Percentiles rank a stretch among this genome's conserved stretches.
phyloP scores from a whole-genome alignment of 2,113 vertebrate species.

The Dromaius novaehollandiae region DNA sequence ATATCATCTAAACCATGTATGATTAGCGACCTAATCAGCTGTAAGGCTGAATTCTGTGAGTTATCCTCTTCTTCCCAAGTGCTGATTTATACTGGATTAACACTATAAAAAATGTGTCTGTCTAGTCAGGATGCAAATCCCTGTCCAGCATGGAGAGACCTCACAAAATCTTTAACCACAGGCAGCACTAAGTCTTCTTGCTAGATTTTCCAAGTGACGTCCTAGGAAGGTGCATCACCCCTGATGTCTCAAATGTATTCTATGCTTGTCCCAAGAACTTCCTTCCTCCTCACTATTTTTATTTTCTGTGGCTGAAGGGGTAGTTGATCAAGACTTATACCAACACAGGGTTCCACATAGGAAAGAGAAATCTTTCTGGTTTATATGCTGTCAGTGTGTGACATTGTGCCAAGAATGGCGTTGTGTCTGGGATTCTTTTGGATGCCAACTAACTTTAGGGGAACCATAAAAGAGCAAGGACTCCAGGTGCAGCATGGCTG shows the following conservation, averaged over 20 bases:
- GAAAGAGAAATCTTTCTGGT: not conserved
- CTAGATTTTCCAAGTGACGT: not conserved
- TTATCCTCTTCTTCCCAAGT: not conserved
- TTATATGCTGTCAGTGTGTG: not conserved
- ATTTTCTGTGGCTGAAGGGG: not conserved
- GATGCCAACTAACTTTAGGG: no score
- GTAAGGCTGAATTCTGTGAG: not conserved
- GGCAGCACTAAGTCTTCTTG: not conserved
- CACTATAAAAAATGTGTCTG: not conserved
- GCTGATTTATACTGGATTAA: not conserved
- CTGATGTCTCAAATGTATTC: not conserved
- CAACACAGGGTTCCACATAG: not conserved
- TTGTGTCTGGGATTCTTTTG: no score
- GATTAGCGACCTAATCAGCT: not conserved
- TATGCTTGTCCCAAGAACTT: not conserved
- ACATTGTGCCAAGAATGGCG: no score
- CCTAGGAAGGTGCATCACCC: not conserved
- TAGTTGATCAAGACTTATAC: not conserved
- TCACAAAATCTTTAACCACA: not conserved
- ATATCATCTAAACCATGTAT: not conserved
- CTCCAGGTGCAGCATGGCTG: no score
- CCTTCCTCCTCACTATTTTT: not conserved
- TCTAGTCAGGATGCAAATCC: not conserved
- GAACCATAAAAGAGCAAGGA: no score
- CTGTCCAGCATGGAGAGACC: rapidly evolving